A percentile compares a stretch with the other conserved stretches of the same genome.
These are phyloP conservation scores for Lochmaea capreae DNA, from an alignment of 2,888 invertebrate genomes.

Conservation along the genomic window DNA sequence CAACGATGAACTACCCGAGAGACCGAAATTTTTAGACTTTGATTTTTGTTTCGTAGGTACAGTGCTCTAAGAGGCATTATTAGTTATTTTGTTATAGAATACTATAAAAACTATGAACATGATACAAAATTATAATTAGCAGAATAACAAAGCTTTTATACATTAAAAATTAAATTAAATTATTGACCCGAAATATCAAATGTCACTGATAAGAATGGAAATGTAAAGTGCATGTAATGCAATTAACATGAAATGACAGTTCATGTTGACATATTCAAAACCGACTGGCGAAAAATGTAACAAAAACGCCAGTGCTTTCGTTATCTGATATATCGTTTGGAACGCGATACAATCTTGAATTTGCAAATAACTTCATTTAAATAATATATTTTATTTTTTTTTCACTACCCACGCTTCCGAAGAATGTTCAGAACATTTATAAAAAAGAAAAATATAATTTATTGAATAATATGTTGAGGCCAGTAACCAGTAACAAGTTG, in stretches of 20 bases:
- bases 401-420: background rate
- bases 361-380: constrained; percentile 43
- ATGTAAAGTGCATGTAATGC: constrained; percentile 52
- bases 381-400: constrained; percentile 38
- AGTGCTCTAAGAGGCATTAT: background rate
- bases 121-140: background rate
- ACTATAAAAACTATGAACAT: background rate
- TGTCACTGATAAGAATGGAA: constrained; percentile 45
- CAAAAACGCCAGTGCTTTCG: constrained; percentile 49
- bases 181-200: constrained; percentile 34
- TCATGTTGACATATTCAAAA: constrained; percentile 43
- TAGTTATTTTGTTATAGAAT: background rate
- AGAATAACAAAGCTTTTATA: background rate
- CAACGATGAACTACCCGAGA: constrained; percentile 41
- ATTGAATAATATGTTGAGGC: background rate
- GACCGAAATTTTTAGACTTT: constrained; percentile 10
- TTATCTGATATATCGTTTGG: constrained; percentile 42
- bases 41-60: constrained; percentile 30
- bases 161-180: background rate
- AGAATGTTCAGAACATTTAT: background rate
- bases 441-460: background rate
- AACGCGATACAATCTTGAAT: constrained; percentile 46
- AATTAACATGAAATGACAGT: constrained; percentile 35
- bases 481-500: background rate
- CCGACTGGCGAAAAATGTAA: constrained; percentile 47